These are phyloP conservation scores for Tortrix viridana DNA, from an alignment of 2,888 invertebrate genomes.

Conservation along the genomic window DNA sequence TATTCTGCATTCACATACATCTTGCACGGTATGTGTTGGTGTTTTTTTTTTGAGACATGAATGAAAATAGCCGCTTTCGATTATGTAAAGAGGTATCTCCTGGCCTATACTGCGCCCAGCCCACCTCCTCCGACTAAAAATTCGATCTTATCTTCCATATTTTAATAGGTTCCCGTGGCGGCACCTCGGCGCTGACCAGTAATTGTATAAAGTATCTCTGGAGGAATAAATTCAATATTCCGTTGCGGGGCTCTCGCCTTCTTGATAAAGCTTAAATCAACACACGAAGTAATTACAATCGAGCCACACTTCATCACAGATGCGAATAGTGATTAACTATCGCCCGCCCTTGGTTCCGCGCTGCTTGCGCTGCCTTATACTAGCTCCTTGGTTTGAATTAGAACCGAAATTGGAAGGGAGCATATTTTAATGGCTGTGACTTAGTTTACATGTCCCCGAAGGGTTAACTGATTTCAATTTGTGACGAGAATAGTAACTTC, in stretches of 20 bases:
- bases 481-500: slow-evolving; percentile 41
- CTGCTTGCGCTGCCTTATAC: slow-evolving; percentile 48
- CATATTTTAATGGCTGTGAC: slow-evolving; percentile 57
- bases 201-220: slow-evolving; percentile 75
- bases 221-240: slow-evolving; percentile 76
- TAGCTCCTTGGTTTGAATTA: slow-evolving; percentile 54
- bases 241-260: slow-evolving; percentile 55
- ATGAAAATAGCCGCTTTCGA: not conserved
- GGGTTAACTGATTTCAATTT: slow-evolving; percentile 50
- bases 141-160: slow-evolving; percentile 81
- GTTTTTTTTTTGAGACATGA: too few relatives aligned
- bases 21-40: too few relatives aligned
- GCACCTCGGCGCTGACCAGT: slow-evolving; percentile 70
- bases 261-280: slow-evolving; percentile 82
- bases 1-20: too few relatives aligned
- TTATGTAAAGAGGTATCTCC: slow-evolving; percentile 6
- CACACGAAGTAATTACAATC: slow-evolving; percentile 81
- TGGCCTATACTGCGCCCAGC: slow-evolving; percentile 58
- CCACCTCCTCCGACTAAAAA: slow-evolving; percentile 79
- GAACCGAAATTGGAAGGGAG: slow-evolving; percentile 57
- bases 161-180: slow-evolving; percentile 82
- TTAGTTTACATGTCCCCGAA: slow-evolving; percentile 48
- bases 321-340: slow-evolving; percentile 79
- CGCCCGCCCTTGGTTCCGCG: slow-evolving; percentile 62
- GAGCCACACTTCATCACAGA: slow-evolving; percentile 78